Evolutionary conservation across 2,888 invertebrate genomes (phyloP).

Genomic region (Drepanosiphum platanoidis): DNA sequence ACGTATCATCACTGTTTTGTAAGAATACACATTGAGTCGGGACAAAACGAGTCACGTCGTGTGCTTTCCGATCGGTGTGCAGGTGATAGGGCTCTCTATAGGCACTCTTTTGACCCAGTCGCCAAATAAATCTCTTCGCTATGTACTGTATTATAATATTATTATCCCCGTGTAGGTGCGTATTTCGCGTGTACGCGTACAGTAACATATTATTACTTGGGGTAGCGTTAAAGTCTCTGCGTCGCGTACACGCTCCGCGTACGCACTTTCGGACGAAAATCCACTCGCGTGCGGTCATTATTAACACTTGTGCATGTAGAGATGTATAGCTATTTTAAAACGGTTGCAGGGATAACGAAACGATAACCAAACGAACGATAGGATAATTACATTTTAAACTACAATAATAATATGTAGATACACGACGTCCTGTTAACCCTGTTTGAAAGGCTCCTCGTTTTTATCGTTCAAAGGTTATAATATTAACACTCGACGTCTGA

Average conservation of each 20-base stretch:
- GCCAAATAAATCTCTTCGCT: slow-evolving; percentile 17
- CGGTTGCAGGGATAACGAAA: too few relatives aligned
- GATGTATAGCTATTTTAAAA: too few relatives aligned
- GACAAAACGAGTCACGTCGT: slow-evolving; percentile 58
- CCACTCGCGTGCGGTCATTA: background rate
- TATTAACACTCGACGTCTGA: too few relatives aligned
- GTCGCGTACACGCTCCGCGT: background rate
- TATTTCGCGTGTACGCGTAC: too few relatives aligned
- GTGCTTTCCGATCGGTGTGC: slow-evolving; percentile 51
- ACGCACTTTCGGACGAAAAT: background rate
- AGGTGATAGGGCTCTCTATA: background rate
- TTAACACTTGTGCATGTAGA: too few relatives aligned
- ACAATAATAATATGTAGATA: too few relatives aligned
- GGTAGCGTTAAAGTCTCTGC: background rate
- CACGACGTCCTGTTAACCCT: too few relatives aligned
- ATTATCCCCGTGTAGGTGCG: too few relatives aligned
- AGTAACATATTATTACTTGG: background rate
- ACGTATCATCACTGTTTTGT: slow-evolving; percentile 52
- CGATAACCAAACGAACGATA: too few relatives aligned
- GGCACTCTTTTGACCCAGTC: background rate
- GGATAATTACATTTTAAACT: too few relatives aligned
- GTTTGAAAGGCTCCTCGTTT: too few relatives aligned
- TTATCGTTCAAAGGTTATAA: too few relatives aligned
- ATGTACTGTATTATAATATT: background rate
- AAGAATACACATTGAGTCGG: slow-evolving; percentile 51